phyloP scores from a whole-genome alignment of 2,888 invertebrate genomes.

The Clunio marinus region DNA sequence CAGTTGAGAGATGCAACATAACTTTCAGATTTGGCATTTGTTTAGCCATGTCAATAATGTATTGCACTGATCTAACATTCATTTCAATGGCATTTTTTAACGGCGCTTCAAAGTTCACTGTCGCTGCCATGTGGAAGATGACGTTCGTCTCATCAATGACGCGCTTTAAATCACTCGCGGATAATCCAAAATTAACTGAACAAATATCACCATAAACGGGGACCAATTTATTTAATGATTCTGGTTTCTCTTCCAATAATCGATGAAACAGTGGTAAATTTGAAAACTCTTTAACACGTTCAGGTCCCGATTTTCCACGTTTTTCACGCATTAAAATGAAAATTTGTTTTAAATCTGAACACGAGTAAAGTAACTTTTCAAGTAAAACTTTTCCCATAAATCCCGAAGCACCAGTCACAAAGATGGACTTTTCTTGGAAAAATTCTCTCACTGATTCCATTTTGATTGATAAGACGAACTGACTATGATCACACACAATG shows the following conservation, averaged over 20 bases:
- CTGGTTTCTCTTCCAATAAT: slow-evolving; percentile 64
- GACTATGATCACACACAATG: too few species aligned
- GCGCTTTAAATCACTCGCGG: slow-evolving; percentile 55
- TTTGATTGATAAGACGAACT: too few species aligned
- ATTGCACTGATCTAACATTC: slow-evolving; percentile 82
- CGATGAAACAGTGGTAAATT: slow-evolving; percentile 70
- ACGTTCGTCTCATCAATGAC: slow-evolving; percentile 67
- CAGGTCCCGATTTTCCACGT: slow-evolving; percentile 59
- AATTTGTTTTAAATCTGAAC: slow-evolving; percentile 59
- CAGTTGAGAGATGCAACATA: slow-evolving; percentile 90
- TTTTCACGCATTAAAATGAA: slow-evolving; percentile 60
- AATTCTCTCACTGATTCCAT: slow-evolving; percentile 55
- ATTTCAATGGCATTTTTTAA: slow-evolving; percentile 83
- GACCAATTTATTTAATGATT: slow-evolving; percentile 68
- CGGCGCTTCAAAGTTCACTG: slow-evolving; percentile 82
- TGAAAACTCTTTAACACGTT: slow-evolving; percentile 65
- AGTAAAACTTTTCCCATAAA: slow-evolving; percentile 61
- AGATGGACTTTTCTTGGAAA: slow-evolving; percentile 59
- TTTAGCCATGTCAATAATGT: slow-evolving; percentile 72
- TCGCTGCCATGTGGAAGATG: slow-evolving; percentile 91
- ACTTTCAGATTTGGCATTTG: slow-evolving; percentile 70
- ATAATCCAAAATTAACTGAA: slow-evolving; percentile 58
- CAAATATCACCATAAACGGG: slow-evolving; percentile 72
- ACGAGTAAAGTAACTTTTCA: slow-evolving; percentile 64
- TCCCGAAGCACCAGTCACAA: slow-evolving; percentile 63